phyloP scores from a whole-genome alignment of 2,113 vertebrate genomes.

The Cisticola juncidis region DNA sequence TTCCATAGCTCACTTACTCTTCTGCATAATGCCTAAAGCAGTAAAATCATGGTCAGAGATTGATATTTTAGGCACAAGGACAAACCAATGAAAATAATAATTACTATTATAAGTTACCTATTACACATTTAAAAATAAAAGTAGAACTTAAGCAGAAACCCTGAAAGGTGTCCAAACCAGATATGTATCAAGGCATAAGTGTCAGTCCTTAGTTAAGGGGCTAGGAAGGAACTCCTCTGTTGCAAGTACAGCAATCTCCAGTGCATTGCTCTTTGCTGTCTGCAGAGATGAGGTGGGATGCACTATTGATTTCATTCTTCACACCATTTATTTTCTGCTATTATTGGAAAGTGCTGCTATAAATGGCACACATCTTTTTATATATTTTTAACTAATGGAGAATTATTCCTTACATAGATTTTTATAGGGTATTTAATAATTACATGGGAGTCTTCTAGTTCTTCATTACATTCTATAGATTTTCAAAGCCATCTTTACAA shows the following conservation, averaged over 20 bases:
- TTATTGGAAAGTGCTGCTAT: background rate
- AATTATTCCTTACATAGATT: background rate
- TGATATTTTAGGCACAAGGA: background rate
- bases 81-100: background rate
- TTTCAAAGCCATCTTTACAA: background rate
- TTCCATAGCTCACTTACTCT: background rate
- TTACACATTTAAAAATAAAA: background rate
- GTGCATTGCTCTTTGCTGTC: background rate
- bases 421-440: conserved; percentile 9
- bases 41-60: background rate
- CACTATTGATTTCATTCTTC: background rate
- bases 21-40: background rate
- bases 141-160: background rate
- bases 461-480: conserved; percentile 1
- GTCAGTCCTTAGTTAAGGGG: background rate
- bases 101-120: background rate
- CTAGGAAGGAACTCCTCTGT: background rate
- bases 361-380: background rate
- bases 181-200: background rate
- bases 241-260: background rate
- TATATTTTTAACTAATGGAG: background rate
- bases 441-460: background rate
- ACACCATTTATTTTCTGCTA: background rate
- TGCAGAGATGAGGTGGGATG: background rate
- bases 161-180: background rate